Conservation (phyloP, 1,140 invertebrate species). For the Euglossa dilemma region DNA sequence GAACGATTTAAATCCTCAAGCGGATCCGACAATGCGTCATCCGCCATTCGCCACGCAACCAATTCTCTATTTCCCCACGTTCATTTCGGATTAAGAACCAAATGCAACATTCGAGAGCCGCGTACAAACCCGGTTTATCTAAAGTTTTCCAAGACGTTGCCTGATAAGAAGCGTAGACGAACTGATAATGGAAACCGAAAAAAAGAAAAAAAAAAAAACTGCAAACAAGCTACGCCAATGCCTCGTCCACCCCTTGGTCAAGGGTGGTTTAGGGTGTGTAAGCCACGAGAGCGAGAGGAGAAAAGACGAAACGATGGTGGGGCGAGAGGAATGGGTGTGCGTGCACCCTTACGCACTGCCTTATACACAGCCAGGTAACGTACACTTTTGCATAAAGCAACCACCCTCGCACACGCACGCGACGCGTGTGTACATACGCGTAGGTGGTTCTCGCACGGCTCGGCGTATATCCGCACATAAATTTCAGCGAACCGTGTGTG, state of each 20-base stretch:
- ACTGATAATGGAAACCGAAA: background rate
- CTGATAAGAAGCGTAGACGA: background rate
- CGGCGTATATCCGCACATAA: constrained; percentile 20
- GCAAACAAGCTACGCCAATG: constrained; percentile 68
- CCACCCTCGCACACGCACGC: background rate
- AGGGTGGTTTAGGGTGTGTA: constrained; percentile 54
- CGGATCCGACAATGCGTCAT: background rate
- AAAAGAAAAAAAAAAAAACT: background rate
- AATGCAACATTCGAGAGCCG: background rate
- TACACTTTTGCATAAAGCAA: constrained; percentile 55
- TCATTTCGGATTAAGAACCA: too few species aligned
- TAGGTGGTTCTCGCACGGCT: background rate
- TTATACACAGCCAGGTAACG: constrained; percentile 43
- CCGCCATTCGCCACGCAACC: too few species aligned
- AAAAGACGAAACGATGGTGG: constrained; percentile 31
- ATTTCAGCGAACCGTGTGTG: constrained; percentile 12
- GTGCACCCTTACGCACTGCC: constrained; percentile 34
- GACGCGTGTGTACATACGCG: background rate
- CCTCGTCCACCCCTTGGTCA: constrained; percentile 64
- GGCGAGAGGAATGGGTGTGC: constrained; percentile 18
- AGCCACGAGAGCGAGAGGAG: constrained; percentile 34
- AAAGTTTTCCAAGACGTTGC: too few species aligned
- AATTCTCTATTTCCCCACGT: background rate
- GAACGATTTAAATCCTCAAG: background rate
- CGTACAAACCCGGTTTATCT: too few species aligned